Conservation (phyloP, 2,797 vertebrate species). For the Schizothorax lantsangensis region DNA sequence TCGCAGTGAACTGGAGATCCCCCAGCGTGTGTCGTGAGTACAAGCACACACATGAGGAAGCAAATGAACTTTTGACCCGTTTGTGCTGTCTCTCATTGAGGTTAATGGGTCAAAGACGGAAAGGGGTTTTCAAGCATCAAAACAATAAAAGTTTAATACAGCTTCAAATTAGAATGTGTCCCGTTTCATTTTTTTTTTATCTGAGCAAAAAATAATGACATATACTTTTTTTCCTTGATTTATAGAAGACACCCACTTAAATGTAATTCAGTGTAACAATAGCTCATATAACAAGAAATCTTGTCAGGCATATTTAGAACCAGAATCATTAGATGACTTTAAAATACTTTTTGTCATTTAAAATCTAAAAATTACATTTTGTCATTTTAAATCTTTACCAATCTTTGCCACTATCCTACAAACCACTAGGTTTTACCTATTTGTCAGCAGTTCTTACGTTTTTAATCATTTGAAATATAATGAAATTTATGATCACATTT, state of each 20-base stretch:
- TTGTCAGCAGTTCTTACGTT: background rate
- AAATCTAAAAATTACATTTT: too few relatives aligned
- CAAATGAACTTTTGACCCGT: constrained; percentile 37
- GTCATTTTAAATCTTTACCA: background rate
- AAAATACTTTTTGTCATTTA: too few relatives aligned
- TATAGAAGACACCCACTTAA: background rate
- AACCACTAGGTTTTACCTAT: background rate
- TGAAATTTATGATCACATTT: background rate
- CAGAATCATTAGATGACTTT: background rate
- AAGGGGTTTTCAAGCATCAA: background rate
- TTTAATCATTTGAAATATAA: background rate
- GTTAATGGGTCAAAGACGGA: background rate
- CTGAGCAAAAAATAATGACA: background rate
- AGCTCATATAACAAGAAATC: background rate
- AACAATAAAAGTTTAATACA: background rate
- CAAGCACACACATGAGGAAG: constrained; percentile 7
- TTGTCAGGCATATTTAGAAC: background rate
- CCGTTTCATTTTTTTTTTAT: background rate
- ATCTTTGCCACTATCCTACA: background rate
- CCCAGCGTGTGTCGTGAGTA: constrained; percentile 91
- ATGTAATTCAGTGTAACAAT: background rate
- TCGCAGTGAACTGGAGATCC: constrained; percentile 89
- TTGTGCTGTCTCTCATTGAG: background rate
- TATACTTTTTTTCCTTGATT: background rate
- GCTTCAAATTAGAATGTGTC: background rate